Conservation (phyloP, 2,888 invertebrate genomes). For the Tachina grossa region DNA sequence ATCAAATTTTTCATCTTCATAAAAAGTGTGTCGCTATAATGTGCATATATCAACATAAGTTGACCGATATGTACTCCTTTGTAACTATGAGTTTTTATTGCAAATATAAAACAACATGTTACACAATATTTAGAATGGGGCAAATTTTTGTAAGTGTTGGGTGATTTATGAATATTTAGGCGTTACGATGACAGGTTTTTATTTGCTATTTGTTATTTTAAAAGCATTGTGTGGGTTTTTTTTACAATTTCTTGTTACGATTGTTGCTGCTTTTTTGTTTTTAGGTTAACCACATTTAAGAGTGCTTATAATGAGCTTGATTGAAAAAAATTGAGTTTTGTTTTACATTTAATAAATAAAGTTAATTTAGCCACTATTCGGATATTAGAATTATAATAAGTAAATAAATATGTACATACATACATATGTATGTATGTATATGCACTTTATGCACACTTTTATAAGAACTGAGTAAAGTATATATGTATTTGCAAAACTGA, state of each 20-base stretch:
- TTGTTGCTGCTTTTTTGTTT: constrained; percentile 29
- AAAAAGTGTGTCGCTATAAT: no score
- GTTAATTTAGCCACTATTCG: constrained; percentile 2
- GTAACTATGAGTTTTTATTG: neutral
- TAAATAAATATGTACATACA: neutral
- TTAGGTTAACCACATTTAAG: constrained; percentile 63
- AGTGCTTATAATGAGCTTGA: constrained; percentile 26
- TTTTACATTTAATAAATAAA: constrained; percentile 12
- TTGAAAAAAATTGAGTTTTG: constrained; percentile 32
- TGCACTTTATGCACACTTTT: no score
- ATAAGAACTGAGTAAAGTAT: neutral
- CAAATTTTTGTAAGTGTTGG: constrained; percentile 40
- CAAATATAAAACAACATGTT: neutral
- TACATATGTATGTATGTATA: no score
- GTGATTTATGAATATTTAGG: constrained; percentile 34
- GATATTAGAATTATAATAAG: neutral
- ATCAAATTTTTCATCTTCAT: no score
- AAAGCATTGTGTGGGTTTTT: constrained; percentile 59
- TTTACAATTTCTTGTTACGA: constrained; percentile 40
- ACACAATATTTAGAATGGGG: neutral
- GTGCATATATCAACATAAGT: neutral
- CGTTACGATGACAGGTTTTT: constrained; percentile 59
- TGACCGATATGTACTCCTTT: neutral
- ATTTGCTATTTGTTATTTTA: constrained; percentile 52
- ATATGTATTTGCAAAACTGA: constrained; percentile 1